Conservation (phyloP, 92 coral and sea anemone genomes). For the Parazoanthus darwini region DNA sequence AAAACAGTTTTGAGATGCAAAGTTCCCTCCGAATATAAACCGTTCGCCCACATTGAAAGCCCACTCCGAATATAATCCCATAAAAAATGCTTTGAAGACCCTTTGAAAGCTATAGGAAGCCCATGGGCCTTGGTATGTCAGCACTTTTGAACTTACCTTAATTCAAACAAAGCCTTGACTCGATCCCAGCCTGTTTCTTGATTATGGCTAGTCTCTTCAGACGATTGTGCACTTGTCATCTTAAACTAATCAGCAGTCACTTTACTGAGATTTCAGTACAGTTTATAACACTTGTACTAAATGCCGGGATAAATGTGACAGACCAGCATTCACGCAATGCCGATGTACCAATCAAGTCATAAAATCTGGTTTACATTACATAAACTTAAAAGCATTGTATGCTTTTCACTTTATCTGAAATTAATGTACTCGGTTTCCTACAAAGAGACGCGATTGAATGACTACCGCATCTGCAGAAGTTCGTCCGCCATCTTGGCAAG, state of each 20-base stretch:
- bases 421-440: too few species aligned
- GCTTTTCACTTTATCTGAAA: too few species aligned
- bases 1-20: too few species aligned
- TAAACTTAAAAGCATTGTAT: background rate
- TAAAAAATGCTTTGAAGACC: too few species aligned
- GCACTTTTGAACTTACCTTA: conserved; percentile 41
- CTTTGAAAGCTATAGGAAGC: too few species aligned
- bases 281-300: background rate
- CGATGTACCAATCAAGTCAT: background rate
- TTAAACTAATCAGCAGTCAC: background rate
- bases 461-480: background rate
- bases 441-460: too few species aligned
- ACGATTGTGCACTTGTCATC: background rate
- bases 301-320: too few species aligned
- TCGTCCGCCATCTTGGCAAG: conserved; percentile 69
- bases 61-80: too few species aligned
- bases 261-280: background rate
- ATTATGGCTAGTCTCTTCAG: background rate
- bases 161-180: conserved; percentile 68
- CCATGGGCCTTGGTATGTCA: too few species aligned
- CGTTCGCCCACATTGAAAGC: too few species aligned
- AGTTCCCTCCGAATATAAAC: too few species aligned
- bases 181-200: conserved; percentile 75
- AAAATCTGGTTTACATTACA: background rate
- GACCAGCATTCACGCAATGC: too few species aligned